Base-by-base conservation (phyloP, 2,113 vertebrate genomes). In the Myanophis thanlyinensis region DNA sequence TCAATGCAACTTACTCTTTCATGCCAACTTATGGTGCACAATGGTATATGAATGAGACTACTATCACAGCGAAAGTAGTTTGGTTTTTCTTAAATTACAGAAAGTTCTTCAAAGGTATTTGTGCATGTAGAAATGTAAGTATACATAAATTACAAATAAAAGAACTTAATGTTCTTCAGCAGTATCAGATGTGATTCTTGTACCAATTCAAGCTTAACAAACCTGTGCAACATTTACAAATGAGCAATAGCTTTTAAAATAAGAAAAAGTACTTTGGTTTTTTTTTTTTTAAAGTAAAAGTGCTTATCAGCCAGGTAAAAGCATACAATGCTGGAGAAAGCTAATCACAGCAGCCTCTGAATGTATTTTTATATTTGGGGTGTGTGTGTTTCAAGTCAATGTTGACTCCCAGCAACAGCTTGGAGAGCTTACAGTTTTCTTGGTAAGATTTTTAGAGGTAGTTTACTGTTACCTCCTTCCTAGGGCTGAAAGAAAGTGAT, bases 331-430 rank as follows among this genome's bases (percentile, higher is more conserved):
- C 52, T 86, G 90, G 91, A 62, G n/a, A 67, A 54, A 91, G 54
- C 48, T 13, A 85, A 91, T 59, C 5, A 25, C 4, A 93, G 48
- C 92, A 95, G 87, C 85, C 91, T 89, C 0, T 0, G 20, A 84
- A 84, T 87, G 25, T 30, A 0, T 94, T 96, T 96, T 95, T 92
- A 93, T 91, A 90, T 48, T 47, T 89, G n/a, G 23, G 15, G 1
- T 15, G 5, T 18, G 30, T 5, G n/a, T 3, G 35, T 80, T 80
- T 80, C 67, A 40, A 40, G 35, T 40, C 35, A 35, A 15, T 40
- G 67, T 80, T 80, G n/a, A 80, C 6, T 80, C 35, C 15, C 15
- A 40, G 35, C 0, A 0, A 80, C 67, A 80, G 35, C 35, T 40
- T 80, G 67, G 4, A 13, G 12, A 67, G 11, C 11, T n/a, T 67